Base-by-base conservation (phyloP, 2,797 vertebrate genomes). In the Labeo calbasu region DNA sequence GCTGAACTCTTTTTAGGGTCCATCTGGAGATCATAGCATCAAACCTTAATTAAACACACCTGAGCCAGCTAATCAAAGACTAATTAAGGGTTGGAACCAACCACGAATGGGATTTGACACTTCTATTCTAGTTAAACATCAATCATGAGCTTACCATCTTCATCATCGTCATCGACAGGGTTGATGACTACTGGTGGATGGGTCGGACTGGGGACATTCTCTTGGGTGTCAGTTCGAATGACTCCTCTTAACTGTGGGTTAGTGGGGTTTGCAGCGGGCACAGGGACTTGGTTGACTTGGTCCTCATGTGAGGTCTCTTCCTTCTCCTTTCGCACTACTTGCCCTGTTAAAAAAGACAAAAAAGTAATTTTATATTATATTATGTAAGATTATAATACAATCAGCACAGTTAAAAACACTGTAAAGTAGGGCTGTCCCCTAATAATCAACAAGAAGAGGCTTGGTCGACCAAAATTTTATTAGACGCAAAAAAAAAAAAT, bases 181-280 rank as follows among this genome's bases (percentile, higher is more conserved):
- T 98, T 99, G 83, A 99, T 99, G 10, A 99, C 98, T 25, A 99
- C 97, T 0, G 98, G 98, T 70, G 98, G 98, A 65, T 99, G 98
- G 1, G 98, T 99, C 53, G 98, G 98, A 61, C 98, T 99, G 0
- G 98, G 98, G 0, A 99, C 97, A 0, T 95, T 98, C 88, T 99
- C 98, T 0, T 96, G 96, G 43, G 92, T 95, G 15, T 99, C 98
- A 12, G 96, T 95, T 85, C 98, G 98, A 87, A 97, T 97, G 84
- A 99, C 95, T 0, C 97, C 96, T 90, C 96, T 91, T 80, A 98
- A 92, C 90, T 99, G 98, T 0, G 97, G 97, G 78, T 95, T 96
- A 46, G 95, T 92, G 5, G 96, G 95, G 32, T 93, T 96, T 15
- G 95, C 90, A 12, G 92, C 82, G 48, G 94, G 92, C 0, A 93